These are phyloP conservation scores for Mamestra brassicae DNA, from an alignment of 2,888 invertebrate genomes.

Conservation along the genomic window DNA sequence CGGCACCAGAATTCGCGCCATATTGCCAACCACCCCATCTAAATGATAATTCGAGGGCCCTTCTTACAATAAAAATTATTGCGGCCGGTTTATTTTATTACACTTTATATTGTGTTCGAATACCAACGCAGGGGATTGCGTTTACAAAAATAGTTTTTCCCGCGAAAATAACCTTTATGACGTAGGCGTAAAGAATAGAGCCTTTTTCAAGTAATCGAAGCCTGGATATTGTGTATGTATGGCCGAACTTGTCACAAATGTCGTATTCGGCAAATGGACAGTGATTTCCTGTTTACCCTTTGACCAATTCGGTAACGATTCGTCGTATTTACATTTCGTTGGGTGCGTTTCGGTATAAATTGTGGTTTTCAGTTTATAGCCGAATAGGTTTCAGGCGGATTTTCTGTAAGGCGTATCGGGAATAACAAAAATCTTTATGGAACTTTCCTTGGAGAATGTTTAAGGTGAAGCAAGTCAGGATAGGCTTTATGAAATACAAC, in stretches of 20 bases:
- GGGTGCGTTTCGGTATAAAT: conserved; percentile 69
- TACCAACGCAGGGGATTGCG: conserved; percentile 72
- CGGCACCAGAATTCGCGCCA: conserved; percentile 83
- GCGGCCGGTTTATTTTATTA: conserved; percentile 90
- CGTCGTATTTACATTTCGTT: conserved; percentile 77
- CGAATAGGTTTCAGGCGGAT: conserved; percentile 44
- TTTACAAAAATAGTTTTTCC: conserved; percentile 59
- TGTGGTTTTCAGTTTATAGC: conserved; percentile 75
- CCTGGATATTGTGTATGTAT: conserved; percentile 48
- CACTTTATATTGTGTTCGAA: conserved; percentile 88
- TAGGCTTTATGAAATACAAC: background rate
- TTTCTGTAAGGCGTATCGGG: conserved; percentile 13
- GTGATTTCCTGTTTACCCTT: conserved; percentile 82
- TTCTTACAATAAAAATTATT: conserved; percentile 90
- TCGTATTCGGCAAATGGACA: conserved; percentile 79
- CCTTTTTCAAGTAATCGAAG: conserved; percentile 36
- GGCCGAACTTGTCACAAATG: conserved; percentile 75
- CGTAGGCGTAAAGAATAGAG: conserved; percentile 43
- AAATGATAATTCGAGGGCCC: conserved; percentile 90
- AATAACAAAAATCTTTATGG: conserved; percentile 22
- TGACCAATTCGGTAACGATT: conserved; percentile 80
- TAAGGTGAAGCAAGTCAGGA: background rate
- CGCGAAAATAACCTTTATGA: conserved; percentile 62
- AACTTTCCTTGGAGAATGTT: background rate
- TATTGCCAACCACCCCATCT: conserved; percentile 88